Base-by-base conservation (phyloP, 2,797 vertebrate genomes). In the Cuniculus paca region DNA sequence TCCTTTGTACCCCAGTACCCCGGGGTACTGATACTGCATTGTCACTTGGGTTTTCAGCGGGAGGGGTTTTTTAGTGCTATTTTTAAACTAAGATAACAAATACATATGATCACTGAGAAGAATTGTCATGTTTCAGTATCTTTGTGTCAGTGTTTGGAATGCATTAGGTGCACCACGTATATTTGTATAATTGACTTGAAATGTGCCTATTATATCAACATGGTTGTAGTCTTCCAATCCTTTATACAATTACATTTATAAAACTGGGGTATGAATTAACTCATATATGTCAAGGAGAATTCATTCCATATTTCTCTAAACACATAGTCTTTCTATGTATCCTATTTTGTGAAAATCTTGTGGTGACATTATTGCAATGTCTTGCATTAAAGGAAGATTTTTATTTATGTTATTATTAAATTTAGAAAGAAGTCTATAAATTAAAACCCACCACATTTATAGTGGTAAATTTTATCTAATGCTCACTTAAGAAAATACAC, bases 301-400 rank as follows among this genome's bases (percentile, higher is more conserved):
- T 79, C 2, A 1, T 86, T 77, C 54, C 2, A 5, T 48, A 75
- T 78, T 81, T 92, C 24, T 3, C 2, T 8, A 36, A 80, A 75
- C 39, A 52, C 52, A 14, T 60, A 52, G 58, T 52, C 42, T 82
- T 65, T 68, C 28, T 4, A 9, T 54, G 39, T 56, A 61, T 31
- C 12, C 72, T 72, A 83, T 60, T 77, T 80, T 26, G 16, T 2
- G 61, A 22, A 60, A 56, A 68, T 34, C n/a, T 92, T 96, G 19
- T 74, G 24, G 70, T 68, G 39, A 91, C 39, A 60, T 60, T 77
- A 31, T 92, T 91, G 63, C 22, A 89, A 79, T 65, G 65, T 86
- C 86, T 88, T 39, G 11, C 24, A 80, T 74, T 74, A 45, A 50
- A 86, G 26, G n/a, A 79, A 87, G 48, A 0, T 60, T 91, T 91